Evolutionary conservation across 2,888 invertebrate genomes (phyloP), one percentile per base, ranked within the genome.

Genomic region (Nomada fabriciana): DNA sequence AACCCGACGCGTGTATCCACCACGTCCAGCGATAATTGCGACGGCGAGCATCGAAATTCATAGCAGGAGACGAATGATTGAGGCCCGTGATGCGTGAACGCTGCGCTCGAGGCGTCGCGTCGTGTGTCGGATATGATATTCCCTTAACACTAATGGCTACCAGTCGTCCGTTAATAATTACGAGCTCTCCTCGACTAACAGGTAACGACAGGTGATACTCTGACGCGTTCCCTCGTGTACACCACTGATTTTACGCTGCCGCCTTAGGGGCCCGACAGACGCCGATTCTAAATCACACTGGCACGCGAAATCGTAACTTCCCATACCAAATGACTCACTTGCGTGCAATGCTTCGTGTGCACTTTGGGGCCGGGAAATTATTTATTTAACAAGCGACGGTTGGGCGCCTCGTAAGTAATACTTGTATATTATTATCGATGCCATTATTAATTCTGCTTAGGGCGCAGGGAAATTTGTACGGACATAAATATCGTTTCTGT

Each of bases 141-240:
- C 74, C 67, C 83, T 85, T 76, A 87, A 86, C 80, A 67, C 78
- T 80, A 84, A 77, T 81, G 76, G 68, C 69, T 68, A 76, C 82
- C 80, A 79, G 81, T 74, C 82, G 63, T 63, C 64, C 73, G 64
- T 53, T 83, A 82, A 87, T 84, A 87, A 88, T 86, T 86, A 84
- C 77, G 76, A 82, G 65, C 69, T 81, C 67, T 47, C 79, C 82
- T 86, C 83, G 86, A 85, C 87, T 88, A 87, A 88, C 84, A 86
- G 80, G 76, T 78, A 80, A 85, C 80, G 86, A 88, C 85, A 87
- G 82, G 77, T 78, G 87, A 87, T 87, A 82, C 72, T 76, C 70
- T 72, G 76, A 29, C 69, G 69, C 65, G 57, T 63, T 20, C 29
- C 47, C 2, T 2, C 47, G 29, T 20, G 11, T 70, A 43, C n/a